Evolutionary conservation across 2,113 vertebrate genomes (phyloP).

Genomic region (human): DNA sequence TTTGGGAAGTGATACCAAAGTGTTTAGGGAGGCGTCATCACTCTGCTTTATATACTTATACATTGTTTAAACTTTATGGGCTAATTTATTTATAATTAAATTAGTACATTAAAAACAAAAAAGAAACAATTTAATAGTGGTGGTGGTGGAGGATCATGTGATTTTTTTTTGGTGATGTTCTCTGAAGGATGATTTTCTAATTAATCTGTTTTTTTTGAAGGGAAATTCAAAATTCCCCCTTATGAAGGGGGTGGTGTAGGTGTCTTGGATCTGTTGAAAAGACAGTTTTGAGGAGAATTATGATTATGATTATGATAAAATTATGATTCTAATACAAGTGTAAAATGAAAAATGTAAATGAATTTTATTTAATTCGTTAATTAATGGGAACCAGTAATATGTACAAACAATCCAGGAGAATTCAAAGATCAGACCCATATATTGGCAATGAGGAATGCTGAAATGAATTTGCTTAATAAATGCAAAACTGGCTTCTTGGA

Average conservation of each 20-base stretch:
- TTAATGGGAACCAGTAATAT: not conserved
- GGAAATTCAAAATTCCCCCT: not conserved
- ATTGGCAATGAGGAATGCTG: not conserved
- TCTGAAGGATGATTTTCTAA: not conserved
- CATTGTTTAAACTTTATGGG: not conserved
- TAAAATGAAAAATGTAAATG: not conserved
- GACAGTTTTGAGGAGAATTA: not conserved
- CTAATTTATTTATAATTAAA: not conserved
- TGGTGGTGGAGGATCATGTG: not conserved
- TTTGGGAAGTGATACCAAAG: not conserved
- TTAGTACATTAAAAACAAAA: not conserved
- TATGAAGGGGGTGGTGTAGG: not conserved
- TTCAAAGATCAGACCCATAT: not conserved
- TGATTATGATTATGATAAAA: not conserved
- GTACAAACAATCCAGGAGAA: not conserved
- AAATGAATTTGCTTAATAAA: not conserved
- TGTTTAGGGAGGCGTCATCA: not conserved
- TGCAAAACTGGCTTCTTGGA: not conserved
- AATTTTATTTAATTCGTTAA: slow-evolving; percentile 8
- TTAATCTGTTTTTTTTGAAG: not conserved
- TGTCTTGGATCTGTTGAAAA: not conserved
- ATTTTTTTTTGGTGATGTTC: not conserved
- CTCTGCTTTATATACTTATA: not conserved
- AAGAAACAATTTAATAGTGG: not conserved
- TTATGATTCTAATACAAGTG: not conserved